These are phyloP conservation scores for Itoplectis maculator DNA, from an alignment of 2,888 invertebrate genomes.

Conservation along the genomic window DNA sequence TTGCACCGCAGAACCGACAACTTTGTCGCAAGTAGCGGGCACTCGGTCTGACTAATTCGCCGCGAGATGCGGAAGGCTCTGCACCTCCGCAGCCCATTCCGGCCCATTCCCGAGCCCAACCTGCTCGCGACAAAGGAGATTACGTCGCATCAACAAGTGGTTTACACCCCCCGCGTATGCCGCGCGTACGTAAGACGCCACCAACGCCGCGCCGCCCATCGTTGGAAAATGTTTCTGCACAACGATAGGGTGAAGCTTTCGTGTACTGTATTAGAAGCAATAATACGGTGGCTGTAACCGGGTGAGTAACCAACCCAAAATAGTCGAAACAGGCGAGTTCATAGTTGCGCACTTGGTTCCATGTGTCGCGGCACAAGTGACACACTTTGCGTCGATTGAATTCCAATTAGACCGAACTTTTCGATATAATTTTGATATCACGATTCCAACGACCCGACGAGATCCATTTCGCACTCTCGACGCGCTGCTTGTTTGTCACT, in stretches of 20 bases:
- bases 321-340: slow-evolving; percentile 18
- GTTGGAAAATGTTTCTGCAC: slow-evolving; percentile 48
- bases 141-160: slow-evolving; percentile 69
- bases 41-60: slow-evolving; percentile 50
- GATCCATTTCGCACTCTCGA: no score
- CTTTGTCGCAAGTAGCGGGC: slow-evolving; percentile 55
- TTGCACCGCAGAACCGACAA: not conserved
- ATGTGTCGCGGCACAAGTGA: not conserved
- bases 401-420: not conserved
- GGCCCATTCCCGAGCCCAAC: slow-evolving; percentile 7
- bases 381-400: slow-evolving; percentile 19
- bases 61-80: slow-evolving; percentile 25
- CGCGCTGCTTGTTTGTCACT: not conserved
- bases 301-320: slow-evolving; percentile 13
- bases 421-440: no score
- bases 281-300: not conserved
- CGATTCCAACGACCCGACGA: no score
- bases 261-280: not conserved
- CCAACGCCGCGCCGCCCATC: no score
- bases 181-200: slow-evolving; percentile 55
- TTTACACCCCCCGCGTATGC: slow-evolving; percentile 45
- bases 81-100: not conserved
- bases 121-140: slow-evolving; percentile 61
- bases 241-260: slow-evolving; percentile 26
- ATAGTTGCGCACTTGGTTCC: no score